Evolutionary conservation across 2,113 vertebrate genomes (phyloP).

Genomic region (Perccottus glenii): DNA sequence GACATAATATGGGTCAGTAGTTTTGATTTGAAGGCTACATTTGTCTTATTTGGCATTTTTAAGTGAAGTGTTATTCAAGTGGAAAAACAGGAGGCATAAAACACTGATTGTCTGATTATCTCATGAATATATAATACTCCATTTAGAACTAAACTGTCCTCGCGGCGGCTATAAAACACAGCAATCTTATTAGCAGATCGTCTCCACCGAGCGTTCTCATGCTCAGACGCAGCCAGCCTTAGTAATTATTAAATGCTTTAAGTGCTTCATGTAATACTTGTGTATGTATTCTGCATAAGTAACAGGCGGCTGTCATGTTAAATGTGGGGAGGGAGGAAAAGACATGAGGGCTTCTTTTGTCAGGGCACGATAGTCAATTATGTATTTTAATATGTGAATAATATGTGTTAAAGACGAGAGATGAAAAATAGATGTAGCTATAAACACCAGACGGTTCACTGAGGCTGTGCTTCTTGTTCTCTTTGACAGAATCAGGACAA

Average conservation of each 20-base stretch:
- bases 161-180: constrained; percentile 60
- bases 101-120: constrained; percentile 72
- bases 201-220: constrained; percentile 61
- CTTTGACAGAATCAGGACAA: constrained; percentile 43
- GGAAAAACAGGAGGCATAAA: constrained; percentile 58
- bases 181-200: constrained; percentile 74
- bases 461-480: constrained; percentile 21
- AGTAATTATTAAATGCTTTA: constrained; percentile 82
- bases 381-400: constrained; percentile 69
- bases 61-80: constrained; percentile 52
- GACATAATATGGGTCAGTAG: constrained; percentile 33
- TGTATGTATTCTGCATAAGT: constrained; percentile 81
- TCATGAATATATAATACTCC: constrained; percentile 73
- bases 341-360: constrained; percentile 38
- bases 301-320: constrained; percentile 62
- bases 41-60: constrained; percentile 48
- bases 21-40: constrained; percentile 38
- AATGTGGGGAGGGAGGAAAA: constrained; percentile 20
- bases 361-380: constrained; percentile 53
- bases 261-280: constrained; percentile 78
- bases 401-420: constrained; percentile 45
- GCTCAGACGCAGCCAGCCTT: constrained; percentile 62
- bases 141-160: constrained; percentile 71
- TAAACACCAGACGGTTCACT: constrained; percentile 40
- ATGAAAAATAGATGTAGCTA: constrained; percentile 51